phyloP scores from a whole-genome alignment of 1,140 invertebrate genomes.

The Drosophila oshimai region DNA sequence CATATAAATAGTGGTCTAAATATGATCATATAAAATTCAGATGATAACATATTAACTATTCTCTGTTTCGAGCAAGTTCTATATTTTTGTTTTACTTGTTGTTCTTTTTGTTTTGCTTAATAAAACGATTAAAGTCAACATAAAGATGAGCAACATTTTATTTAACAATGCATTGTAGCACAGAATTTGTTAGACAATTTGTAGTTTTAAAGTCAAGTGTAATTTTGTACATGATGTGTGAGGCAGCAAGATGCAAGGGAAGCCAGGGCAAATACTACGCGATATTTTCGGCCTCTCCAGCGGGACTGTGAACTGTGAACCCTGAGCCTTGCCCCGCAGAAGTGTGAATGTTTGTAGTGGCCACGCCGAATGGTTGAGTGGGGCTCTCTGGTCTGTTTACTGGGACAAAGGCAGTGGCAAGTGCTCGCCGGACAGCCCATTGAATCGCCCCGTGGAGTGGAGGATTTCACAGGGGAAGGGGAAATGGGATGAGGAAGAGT shows the following conservation, averaged over 20 bases:
- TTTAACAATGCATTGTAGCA: too few relatives aligned
- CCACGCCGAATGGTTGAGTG: slow-evolving; percentile 49
- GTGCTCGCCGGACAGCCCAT: slow-evolving; percentile 64
- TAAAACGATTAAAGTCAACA: too few relatives aligned
- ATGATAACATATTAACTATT: too few relatives aligned
- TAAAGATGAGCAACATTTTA: too few relatives aligned
- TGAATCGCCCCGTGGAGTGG: slow-evolving; percentile 49
- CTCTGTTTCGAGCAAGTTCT: too few relatives aligned
- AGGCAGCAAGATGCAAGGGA: slow-evolving; percentile 33
- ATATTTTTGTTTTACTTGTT: too few relatives aligned
- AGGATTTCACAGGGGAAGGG: slow-evolving; percentile 1
- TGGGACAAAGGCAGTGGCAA: slow-evolving; percentile 65
- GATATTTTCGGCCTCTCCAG: slow-evolving; percentile 61
- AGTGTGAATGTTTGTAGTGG: slow-evolving; percentile 46
- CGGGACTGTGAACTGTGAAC: slow-evolving; percentile 6
- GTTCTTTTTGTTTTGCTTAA: too few relatives aligned
- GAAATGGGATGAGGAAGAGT: background rate
- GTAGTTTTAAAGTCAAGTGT: background rate
- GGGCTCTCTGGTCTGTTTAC: slow-evolving; percentile 64
- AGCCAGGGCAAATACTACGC: slow-evolving; percentile 61
- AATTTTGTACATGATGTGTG: slow-evolving; percentile 12
- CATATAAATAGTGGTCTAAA: too few relatives aligned
- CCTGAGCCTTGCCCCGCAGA: background rate
- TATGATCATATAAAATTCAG: too few relatives aligned
- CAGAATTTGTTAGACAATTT: background rate